Evolutionary conservation across 2,888 invertebrate species (phyloP).

Genomic region (Idaea biselata): DNA sequence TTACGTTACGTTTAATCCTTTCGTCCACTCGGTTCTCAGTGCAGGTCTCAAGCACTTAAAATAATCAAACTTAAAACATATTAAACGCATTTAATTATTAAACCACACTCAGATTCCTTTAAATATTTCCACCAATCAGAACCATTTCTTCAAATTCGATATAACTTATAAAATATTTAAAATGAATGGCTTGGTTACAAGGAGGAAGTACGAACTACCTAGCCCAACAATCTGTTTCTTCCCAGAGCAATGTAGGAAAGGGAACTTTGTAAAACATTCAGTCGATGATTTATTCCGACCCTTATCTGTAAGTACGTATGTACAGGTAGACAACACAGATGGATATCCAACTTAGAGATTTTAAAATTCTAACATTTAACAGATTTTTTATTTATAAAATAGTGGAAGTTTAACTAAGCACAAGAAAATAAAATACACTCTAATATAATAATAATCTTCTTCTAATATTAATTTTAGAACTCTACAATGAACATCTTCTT

Average conservation of each 20-base stretch:
- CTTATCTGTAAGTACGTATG: slow-evolving; percentile 54
- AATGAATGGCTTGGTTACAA: background rate
- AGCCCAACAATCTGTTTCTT: slow-evolving; percentile 61
- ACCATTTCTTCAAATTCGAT: background rate
- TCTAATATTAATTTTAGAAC: no score
- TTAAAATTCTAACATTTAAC: background rate
- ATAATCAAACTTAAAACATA: no score
- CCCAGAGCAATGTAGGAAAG: slow-evolving; percentile 45
- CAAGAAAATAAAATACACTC: no score
- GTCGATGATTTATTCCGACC: slow-evolving; percentile 71
- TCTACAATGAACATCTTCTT: no score
- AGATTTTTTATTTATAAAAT: no score
- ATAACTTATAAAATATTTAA: background rate
- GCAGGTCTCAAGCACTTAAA: no score
- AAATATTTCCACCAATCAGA: background rate
- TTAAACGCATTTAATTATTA: no score
- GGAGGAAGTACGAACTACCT: background rate
- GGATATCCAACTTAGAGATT: background rate
- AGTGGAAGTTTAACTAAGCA: no score
- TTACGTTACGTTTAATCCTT: no score
- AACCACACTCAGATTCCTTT: background rate
- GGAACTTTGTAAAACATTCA: slow-evolving; percentile 62
- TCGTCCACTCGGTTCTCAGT: no score
- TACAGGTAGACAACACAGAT: background rate
- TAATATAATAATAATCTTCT: no score